Conservation (phyloP, 2,797 vertebrate genomes). For the Brachyrhaphis roseni region DNA sequence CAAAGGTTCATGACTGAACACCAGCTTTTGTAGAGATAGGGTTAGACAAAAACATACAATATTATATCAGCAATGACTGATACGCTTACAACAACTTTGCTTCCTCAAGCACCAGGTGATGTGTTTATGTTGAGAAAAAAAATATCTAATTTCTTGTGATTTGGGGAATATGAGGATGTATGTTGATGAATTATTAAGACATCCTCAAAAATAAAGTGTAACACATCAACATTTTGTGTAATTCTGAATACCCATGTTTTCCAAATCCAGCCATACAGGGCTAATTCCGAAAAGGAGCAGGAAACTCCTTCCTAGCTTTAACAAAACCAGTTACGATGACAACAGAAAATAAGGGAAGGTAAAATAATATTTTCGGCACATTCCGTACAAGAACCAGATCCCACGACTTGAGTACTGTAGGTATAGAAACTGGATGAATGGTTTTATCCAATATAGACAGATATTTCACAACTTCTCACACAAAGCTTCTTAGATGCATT, state of each 20-base stretch:
- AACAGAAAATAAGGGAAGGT: neutral
- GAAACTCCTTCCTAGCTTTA: neutral
- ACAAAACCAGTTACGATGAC: neutral
- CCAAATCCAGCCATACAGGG: neutral
- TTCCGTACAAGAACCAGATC: neutral
- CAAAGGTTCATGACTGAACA: neutral
- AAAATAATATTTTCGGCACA: neutral
- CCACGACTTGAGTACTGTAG: neutral
- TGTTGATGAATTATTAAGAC: neutral
- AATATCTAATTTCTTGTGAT: neutral
- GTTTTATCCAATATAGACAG: neutral
- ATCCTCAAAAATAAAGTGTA: neutral
- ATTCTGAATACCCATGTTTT: neutral
- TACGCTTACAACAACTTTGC: neutral
- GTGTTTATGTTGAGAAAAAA: neutral
- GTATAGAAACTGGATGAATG: neutral
- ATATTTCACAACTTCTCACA: neutral
- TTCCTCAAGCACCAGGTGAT: neutral
- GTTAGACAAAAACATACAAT: neutral
- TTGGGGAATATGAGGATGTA: neutral
- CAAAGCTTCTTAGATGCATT: neutral
- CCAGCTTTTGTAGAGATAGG: neutral
- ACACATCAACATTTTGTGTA: neutral
- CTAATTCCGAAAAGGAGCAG: neutral
- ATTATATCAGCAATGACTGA: neutral